Evolutionary conservation across 2,888 invertebrate species (phyloP).

Genomic region (Tinea semifulvella): DNA sequence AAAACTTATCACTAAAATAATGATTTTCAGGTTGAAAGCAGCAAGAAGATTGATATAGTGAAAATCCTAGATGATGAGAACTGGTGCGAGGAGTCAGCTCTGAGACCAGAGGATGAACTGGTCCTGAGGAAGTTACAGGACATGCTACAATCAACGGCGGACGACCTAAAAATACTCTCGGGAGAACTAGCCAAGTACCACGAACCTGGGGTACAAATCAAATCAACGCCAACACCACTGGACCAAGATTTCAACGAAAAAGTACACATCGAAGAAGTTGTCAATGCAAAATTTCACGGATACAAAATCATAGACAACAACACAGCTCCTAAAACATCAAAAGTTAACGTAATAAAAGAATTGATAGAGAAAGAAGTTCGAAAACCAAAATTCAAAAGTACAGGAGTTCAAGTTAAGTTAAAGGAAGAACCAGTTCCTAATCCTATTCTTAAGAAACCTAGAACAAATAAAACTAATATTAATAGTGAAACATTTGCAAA

Average conservation of each 20-base stretch:
- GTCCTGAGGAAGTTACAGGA: conserved; percentile 51
- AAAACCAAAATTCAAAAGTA: conserved; percentile 22
- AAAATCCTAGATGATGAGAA: conserved; percentile 53
- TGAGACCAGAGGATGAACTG: conserved; percentile 56
- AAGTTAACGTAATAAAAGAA: conserved; percentile 16
- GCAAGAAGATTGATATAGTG: conserved; percentile 52
- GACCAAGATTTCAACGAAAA: conserved; percentile 59
- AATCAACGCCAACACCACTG: conserved; percentile 42
- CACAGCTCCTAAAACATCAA: conserved; percentile 22
- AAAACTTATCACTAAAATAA: no score
- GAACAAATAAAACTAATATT: conserved; percentile 38
- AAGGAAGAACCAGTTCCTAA: conserved; percentile 32
- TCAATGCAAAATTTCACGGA: conserved; percentile 58
- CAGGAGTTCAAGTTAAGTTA: conserved; percentile 28
- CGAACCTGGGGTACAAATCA: conserved; percentile 40
- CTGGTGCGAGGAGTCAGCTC: conserved; percentile 50
- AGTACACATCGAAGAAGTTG: conserved; percentile 55
- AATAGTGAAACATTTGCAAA: conserved; percentile 26
- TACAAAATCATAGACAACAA: conserved; percentile 31
- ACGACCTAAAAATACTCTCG: conserved; percentile 53
- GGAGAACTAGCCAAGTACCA: conserved; percentile 45
- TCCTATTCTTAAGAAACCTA: conserved; percentile 32
- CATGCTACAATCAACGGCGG: conserved; percentile 58
- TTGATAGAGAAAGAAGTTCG: conserved; percentile 18
- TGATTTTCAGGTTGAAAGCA: conserved; percentile 54